Evolutionary conservation across 2,888 invertebrate genomes (phyloP).

Genomic region (Lasioglossum leucozonium): DNA sequence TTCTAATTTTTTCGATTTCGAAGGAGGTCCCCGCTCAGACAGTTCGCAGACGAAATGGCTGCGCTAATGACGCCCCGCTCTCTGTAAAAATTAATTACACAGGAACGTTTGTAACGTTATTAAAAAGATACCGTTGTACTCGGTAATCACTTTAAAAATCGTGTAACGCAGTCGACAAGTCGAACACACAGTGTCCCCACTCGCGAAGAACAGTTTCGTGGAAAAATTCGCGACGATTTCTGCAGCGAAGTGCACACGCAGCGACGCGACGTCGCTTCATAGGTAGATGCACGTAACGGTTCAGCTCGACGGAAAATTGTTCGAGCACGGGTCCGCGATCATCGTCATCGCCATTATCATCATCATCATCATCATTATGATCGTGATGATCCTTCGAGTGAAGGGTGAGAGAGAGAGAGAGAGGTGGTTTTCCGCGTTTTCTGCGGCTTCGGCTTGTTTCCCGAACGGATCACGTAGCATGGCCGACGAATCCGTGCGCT

Average conservation of each 20-base stretch:
- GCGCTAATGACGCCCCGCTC: neutral
- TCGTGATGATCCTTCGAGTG: neutral
- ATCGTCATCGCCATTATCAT: neutral
- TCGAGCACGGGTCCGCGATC: neutral
- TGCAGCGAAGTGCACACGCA: neutral
- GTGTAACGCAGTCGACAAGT: neutral
- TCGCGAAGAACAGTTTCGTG: neutral
- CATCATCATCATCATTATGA: neutral
- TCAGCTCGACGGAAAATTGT: slow-evolving; percentile 1
- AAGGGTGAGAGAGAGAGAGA: neutral
- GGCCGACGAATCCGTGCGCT: slow-evolving; percentile 1
- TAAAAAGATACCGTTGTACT: neutral
- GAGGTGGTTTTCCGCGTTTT: slow-evolving; percentile 16
- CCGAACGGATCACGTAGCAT: slow-evolving; percentile 4
- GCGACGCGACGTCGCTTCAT: neutral
- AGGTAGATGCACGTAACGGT: neutral
- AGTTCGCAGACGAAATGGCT: neutral
- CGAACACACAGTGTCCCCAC: neutral
- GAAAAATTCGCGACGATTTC: neutral
- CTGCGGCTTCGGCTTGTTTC: slow-evolving; percentile 2
- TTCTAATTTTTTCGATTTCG: no score
- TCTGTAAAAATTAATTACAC: neutral
- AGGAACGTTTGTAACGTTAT: neutral
- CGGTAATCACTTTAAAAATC: neutral
- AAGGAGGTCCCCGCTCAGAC: neutral